phyloP scores from a whole-genome alignment of 2,113 vertebrate species.

The Casuarius casuarius region DNA sequence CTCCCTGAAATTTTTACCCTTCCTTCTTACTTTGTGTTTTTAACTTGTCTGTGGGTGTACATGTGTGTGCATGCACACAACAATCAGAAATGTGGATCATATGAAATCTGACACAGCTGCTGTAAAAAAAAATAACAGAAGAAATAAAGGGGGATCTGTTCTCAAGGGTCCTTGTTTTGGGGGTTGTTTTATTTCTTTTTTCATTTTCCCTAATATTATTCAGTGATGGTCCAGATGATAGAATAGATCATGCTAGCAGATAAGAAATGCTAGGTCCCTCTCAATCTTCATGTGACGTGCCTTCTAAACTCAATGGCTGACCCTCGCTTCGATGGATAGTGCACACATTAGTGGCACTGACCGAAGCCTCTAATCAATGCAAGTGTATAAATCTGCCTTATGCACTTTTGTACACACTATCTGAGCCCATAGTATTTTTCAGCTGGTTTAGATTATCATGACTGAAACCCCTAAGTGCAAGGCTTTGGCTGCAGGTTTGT shows the following conservation, averaged over 20 bases:
- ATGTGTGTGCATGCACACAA: neutral
- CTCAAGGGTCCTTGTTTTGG: neutral
- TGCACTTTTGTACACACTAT: neutral
- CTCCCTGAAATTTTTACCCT: neutral
- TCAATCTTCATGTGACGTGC: slow-evolving; percentile 52
- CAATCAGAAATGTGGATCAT: neutral
- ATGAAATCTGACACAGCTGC: neutral
- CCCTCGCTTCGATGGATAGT: neutral
- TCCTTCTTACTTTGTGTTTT: neutral
- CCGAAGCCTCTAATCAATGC: slow-evolving; percentile 6
- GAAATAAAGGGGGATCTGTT: neutral
- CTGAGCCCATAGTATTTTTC: neutral
- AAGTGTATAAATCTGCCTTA: neutral
- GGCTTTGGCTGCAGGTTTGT: neutral
- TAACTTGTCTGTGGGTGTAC: neutral
- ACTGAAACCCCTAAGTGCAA: neutral
- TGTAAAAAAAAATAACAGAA: neutral
- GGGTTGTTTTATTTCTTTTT: rapidly evolving
- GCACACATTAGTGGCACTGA: neutral
- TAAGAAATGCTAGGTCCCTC: slow-evolving; percentile 35
- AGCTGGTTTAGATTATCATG: neutral
- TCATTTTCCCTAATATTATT: slow-evolving; percentile 14
- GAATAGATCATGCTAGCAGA: slow-evolving; percentile 10
- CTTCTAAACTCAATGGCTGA: slow-evolving; percentile 12
- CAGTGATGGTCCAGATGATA: slow-evolving; percentile 18